Evolutionary conservation across 2,113 vertebrate genomes (phyloP).

Genomic region (Conger conger): DNA sequence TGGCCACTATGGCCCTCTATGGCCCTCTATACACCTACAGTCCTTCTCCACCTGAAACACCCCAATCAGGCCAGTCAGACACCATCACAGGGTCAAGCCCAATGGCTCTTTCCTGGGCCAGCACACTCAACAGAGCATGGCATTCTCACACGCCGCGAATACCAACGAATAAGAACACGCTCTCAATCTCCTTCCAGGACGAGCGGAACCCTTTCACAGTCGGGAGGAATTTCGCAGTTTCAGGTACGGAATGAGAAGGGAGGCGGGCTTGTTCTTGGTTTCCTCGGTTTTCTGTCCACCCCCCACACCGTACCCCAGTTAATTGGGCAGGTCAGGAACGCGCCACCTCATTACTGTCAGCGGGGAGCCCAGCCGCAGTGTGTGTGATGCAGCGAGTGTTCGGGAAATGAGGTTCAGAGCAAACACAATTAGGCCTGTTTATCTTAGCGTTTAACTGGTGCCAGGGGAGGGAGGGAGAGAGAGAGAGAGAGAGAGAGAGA

Average conservation of each 20-base stretch:
- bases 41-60: no score
- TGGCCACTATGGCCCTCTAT: no score
- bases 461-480: neutral
- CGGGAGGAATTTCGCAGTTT: neutral
- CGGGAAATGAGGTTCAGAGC: slow-evolving; percentile 12
- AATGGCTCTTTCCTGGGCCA: neutral
- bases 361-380: neutral
- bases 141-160: neutral
- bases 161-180: no score
- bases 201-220: neutral
- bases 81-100: neutral
- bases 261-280: neutral
- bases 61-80: neutral
- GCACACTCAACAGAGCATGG: neutral
- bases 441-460: neutral
- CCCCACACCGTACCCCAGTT: neutral
- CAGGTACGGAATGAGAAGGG: neutral
- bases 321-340: slow-evolving; percentile 3
- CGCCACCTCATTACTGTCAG: neutral
- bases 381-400: neutral
- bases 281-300: neutral
- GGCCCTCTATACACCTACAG: no score
- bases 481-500: neutral
- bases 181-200: no score
- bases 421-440: slow-evolving; percentile 1